These are phyloP conservation scores for Eudasyphora cyanicolor DNA, from an alignment of 2,888 invertebrate genomes.

Conservation along the genomic window DNA sequence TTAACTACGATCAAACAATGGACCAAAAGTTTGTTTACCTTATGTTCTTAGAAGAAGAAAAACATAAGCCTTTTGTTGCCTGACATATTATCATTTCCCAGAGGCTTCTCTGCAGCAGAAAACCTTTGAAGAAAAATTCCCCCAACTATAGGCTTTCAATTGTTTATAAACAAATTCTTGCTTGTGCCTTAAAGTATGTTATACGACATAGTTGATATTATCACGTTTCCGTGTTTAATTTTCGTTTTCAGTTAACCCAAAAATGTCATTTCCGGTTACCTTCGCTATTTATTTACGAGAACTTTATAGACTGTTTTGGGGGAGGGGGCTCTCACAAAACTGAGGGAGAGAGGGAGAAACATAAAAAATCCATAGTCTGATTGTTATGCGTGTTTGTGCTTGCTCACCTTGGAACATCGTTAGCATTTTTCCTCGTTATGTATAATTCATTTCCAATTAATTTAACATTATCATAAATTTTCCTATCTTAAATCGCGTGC, in stretches of 20 bases:
- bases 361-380: not conserved
- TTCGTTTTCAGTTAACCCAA: not conserved
- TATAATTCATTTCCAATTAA: constrained; percentile 46
- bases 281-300: constrained; percentile 10
- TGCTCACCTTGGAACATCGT: not conserved
- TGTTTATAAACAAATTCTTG: no score
- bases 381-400: not conserved
- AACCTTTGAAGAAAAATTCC: no score
- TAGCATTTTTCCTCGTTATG: not conserved
- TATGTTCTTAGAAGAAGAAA: no score
- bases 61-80: no score
- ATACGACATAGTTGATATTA: not conserved
- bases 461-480: constrained; percentile 55
- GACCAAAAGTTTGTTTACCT: no score
- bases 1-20: no score
- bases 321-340: no score
- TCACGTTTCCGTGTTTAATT: not conserved
- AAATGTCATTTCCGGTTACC: constrained; percentile 1
- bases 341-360: not conserved
- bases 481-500: constrained; percentile 33
- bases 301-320: no score
- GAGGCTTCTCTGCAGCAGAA: no score
- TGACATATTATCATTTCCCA: no score
- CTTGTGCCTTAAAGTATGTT: not conserved
- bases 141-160: no score